Evolutionary conservation across 2,797 vertebrate genomes (phyloP), one percentile per base, ranked within the genome.

Genomic region (Premnoplex brunnescens): DNA sequence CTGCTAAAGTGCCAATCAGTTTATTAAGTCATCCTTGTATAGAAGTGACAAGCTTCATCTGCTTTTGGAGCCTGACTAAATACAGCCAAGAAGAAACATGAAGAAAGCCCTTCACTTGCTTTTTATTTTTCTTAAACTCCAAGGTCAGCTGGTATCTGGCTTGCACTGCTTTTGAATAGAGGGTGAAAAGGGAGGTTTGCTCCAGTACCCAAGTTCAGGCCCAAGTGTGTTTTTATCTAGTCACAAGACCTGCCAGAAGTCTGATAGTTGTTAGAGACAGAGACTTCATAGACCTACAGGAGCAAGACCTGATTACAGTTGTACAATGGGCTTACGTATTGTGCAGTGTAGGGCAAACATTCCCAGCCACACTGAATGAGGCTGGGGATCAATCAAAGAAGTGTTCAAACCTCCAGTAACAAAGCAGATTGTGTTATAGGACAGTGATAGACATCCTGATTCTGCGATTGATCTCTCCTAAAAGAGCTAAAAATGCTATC

Each of bases 11-110:
- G 72, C 62, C 73, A 82, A 78, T 94, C 76, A 94, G 80, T 89
- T 97, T 95, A 93, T 96, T 92, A 97, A 95, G 94, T 92, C 95
- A 96, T 94, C 72, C n/a, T 66, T 90, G 64, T 82, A 66, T 22
- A 80, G 80, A 93, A 87, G 54, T 90, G 91, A 81, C 95, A 94
- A 94, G 32, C 46, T 96, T 90, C 84, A 63, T 72, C 20, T 96
- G 94, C 91, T 95, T 77, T 83, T 68, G 27, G 37, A 92, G 28
- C 69, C 48, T 92, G 64, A 73, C 37, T 89, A 85, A 88, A 92
- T 75, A 75, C 28, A 90, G 59, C 77, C 60, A 71, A 91, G 52
- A 58, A 76, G 48, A 96, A 89, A 87, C 14, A 41, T 28, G 60
- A 91, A 89, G 89, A 94, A 97, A 94, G 43, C 13, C 2, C 9